Evolutionary conservation across 2,113 vertebrate species (phyloP), one percentile per base, ranked within the genome.

Genomic region (Grammomys dolichurus): DNA sequence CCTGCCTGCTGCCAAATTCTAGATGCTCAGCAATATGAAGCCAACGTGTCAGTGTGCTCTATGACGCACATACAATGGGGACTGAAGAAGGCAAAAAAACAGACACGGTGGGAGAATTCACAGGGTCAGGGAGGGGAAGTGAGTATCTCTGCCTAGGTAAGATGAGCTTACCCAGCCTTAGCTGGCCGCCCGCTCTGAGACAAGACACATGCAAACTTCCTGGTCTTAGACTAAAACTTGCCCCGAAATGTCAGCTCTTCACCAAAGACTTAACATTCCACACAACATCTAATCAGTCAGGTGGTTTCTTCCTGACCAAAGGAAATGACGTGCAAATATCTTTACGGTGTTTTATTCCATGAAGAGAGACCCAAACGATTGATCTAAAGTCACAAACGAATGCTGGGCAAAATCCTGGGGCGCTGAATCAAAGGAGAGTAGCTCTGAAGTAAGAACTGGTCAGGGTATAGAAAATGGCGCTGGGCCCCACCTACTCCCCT

Each of bases 71-170:
- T 13, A 24, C 69, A 65, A 24, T 0, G 17, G 31, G n/a, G 26
- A 40, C 0, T 72, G 11, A 63, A 43, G 51, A 58, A 81, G 92
- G 22, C 43, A 92, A 73, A 92, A 73, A 67, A 46, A 40, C 0
- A 20, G 0, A 73, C 40, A 54, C 3, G 69, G n/a, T 19, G 4
- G n/a, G 4, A 48, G 17, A 36, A 69, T 19, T 8, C 56, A n/a
- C 11, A 56, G 1, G 54, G 14, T n/a, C 40, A 76, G 8, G 16
- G 33, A 58, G 13, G 40, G 36, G 11, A 1, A 8, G 19, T 2
- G 5, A n/a, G 14, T 0, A 7, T 0, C 24, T 31, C 7, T 3
- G 5, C 31, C 2, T 0, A 24, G 22, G 2, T 12, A 80, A 28
- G 33, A 56, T 48, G 63, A 14, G 46, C 33, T 16, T 11, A 24